These are phyloP conservation scores for Meda fulgida DNA, from an alignment of 2,797 vertebrate genomes.

Conservation along the genomic window DNA sequence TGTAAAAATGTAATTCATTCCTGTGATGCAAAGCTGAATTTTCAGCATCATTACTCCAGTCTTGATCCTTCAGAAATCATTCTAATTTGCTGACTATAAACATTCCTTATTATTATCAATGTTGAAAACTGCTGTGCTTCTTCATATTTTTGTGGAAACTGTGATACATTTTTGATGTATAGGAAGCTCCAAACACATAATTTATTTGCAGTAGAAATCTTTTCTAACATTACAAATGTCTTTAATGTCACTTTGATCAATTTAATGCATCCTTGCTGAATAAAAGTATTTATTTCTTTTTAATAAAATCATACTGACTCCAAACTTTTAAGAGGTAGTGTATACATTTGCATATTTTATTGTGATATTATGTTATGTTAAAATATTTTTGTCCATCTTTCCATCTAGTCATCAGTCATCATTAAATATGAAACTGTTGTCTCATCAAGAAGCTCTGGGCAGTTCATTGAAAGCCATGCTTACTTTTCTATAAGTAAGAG, in stretches of 20 bases:
- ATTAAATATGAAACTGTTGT: constrained; percentile 25
- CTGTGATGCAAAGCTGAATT: not conserved
- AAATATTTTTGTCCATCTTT: not conserved
- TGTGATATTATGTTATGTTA: not conserved
- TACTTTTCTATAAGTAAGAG: constrained; percentile 42
- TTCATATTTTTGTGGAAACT: not conserved
- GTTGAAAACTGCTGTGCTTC: not conserved
- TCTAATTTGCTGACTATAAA: not conserved
- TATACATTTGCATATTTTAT: not conserved
- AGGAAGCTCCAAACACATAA: not conserved
- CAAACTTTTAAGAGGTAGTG: not conserved
- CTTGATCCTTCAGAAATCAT: not conserved
- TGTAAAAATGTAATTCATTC: not conserved
- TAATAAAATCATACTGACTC: not conserved
- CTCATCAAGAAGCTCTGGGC: constrained; percentile 20
- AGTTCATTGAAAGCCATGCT: constrained; percentile 28
- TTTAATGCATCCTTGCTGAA: not conserved
- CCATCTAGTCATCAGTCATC: not conserved
- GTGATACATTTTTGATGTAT: not conserved
- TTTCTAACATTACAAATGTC: not conserved
- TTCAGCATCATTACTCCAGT: not conserved
- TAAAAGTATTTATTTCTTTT: not conserved
- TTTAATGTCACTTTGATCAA: not conserved
- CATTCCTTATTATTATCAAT: not conserved
- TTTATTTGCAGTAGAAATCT: not conserved